Conservation (phyloP, 2,113 vertebrate species). For the Lathamus discolor region DNA sequence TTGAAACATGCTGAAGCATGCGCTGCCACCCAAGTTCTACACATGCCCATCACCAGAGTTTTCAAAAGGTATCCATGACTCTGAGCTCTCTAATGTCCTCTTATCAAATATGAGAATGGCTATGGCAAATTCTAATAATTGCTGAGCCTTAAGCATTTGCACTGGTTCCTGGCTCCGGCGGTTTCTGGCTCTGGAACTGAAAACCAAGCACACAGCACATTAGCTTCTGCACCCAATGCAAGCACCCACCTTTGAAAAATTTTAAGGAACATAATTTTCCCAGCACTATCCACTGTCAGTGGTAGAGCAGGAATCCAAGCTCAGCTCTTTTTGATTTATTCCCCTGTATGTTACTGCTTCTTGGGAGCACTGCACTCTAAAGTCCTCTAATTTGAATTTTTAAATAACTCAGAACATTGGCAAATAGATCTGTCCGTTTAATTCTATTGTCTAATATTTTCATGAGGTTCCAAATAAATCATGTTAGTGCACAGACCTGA, state of each 20-base stretch:
- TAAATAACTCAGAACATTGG: background rate
- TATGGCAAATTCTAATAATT: background rate
- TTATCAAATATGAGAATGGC: background rate
- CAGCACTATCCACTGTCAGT: background rate
- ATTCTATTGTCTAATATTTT: background rate
- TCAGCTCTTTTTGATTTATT: background rate
- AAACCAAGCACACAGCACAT: background rate
- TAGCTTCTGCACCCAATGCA: background rate
- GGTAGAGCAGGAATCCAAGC: background rate
- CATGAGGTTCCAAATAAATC: background rate
- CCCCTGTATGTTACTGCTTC: background rate
- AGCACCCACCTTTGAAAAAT: background rate
- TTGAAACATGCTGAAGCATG: background rate
- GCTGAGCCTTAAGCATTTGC: background rate
- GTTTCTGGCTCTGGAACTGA: background rate
- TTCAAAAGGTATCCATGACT: background rate
- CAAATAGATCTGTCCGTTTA: background rate
- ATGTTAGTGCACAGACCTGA: background rate
- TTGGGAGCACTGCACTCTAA: background rate
- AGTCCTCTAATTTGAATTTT: background rate
- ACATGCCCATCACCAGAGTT: rapidly evolving
- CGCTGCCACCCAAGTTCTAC: background rate
- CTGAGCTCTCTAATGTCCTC: background rate
- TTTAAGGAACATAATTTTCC: background rate
- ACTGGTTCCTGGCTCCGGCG: background rate